phyloP scores from a whole-genome alignment of 1,140 invertebrate genomes.

The Caenorhabditis briggsae region DNA sequence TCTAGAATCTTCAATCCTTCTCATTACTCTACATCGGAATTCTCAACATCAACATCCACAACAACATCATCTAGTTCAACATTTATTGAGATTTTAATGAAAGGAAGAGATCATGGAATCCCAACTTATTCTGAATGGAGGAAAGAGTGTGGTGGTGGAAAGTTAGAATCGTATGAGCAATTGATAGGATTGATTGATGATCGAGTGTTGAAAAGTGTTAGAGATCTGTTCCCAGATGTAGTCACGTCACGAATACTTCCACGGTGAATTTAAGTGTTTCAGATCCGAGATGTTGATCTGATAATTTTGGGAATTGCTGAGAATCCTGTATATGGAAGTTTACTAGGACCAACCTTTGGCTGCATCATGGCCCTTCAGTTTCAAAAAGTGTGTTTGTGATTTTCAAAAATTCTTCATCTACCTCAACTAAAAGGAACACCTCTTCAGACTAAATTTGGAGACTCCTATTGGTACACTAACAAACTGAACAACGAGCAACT shows the following conservation, averaged over 20 bases:
- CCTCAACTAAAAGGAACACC: not conserved
- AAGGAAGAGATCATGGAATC: slow-evolving; percentile 7
- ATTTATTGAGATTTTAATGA: not conserved
- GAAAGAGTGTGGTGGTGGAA: slow-evolving; percentile 36
- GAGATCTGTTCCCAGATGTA: slow-evolving; percentile 14
- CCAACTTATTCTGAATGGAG: slow-evolving; percentile 14
- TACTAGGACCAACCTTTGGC: slow-evolving; percentile 23
- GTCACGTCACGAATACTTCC: not conserved
- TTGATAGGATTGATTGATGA: slow-evolving; percentile 2
- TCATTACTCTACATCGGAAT: not conserved
- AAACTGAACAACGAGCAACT: not conserved
- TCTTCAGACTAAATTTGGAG: slow-evolving; percentile 34
- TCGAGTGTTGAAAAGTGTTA: slow-evolving; percentile 16
- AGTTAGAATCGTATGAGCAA: not conserved
- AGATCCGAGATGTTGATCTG: slow-evolving; percentile 21
- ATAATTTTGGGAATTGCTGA: slow-evolving; percentile 11
- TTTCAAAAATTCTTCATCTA: no score
- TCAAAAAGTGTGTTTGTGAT: not conserved
- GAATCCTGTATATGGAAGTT: slow-evolving; percentile 31
- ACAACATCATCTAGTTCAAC: not conserved
- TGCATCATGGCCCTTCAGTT: slow-evolving; percentile 23
- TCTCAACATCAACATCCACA: not conserved
- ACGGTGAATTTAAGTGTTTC: not conserved
- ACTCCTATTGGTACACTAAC: slow-evolving; percentile 37
- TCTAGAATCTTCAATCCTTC: slow-evolving; percentile 19